A percentile compares a stretch with the other conserved stretches of the same genome.
These are phyloP conservation scores for Phasia obesa DNA, from an alignment of 2,888 invertebrate species.

Conservation along the genomic window DNA sequence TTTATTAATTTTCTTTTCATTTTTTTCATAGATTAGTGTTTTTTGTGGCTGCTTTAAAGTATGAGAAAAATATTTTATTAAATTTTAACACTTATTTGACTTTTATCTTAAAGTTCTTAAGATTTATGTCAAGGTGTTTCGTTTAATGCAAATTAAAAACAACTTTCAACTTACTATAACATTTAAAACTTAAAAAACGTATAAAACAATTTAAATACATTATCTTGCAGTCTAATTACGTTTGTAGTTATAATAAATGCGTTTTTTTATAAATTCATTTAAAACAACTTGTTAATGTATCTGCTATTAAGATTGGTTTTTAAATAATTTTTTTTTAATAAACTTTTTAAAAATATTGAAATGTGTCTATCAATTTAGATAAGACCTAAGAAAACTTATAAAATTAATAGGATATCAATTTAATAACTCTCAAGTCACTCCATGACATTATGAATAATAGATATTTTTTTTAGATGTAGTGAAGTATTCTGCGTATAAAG, in stretches of 20 bases:
- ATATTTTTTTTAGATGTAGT: no score
- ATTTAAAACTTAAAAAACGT: background rate
- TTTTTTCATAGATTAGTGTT: background rate
- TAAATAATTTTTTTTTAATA: no score
- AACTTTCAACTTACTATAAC: conserved; percentile 60
- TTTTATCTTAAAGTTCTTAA: conserved; percentile 25
- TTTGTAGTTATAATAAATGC: conserved; percentile 11
- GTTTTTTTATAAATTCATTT: no score
- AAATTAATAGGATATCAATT: no score
- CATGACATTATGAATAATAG: no score
- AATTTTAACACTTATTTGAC: background rate
- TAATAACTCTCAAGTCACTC: no score
- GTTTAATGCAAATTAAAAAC: conserved; percentile 32
- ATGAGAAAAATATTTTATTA: background rate
- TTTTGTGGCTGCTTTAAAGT: background rate
- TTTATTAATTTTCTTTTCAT: conserved; percentile 12
- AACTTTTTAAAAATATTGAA: no score
- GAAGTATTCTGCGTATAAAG: no score
- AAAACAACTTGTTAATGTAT: background rate
- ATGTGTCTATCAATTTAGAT: no score
- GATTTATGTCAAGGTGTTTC: conserved; percentile 68
- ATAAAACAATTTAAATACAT: conserved; percentile 49
- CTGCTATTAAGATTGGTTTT: no score
- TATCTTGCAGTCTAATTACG: conserved; percentile 39
- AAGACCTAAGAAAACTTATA: no score